Evolutionary conservation across 2,113 vertebrate genomes (phyloP), one percentile per base, ranked within the genome.

Genomic region (Sarotherodon lohbergeri): DNA sequence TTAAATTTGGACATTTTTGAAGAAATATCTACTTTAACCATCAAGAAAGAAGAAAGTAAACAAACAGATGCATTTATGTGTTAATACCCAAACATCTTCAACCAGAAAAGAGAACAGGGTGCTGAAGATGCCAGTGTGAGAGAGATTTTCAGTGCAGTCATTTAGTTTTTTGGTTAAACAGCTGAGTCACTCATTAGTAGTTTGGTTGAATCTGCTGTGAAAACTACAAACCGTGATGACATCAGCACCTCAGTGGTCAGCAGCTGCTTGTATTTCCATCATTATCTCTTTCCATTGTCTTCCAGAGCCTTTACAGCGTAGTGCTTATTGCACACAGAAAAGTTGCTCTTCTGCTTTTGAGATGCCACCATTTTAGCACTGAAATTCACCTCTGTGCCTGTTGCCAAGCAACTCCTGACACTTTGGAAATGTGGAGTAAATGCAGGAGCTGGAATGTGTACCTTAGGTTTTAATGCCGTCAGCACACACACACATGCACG

Each of bases 401-500:
- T 94, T 94, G 92, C 94, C 90, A 94, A 84, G 92, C 94, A 94
- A 94, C 94, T 90, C 91, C 89, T 92, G 91, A 93, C 88, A 90
- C 91, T 93, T 92, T 86, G 79, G 61, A 83, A 82, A 89, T 89
- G 85, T 34, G 16, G 56, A 81, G 46, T 81, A 63, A 84, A 86
- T 85, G 80, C 82, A 78, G 85, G 39, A 85, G 85, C 76, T 43
- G 39, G 57, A 59, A 27, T 2, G 5, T 14, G 43, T 48, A 80
- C 88, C 29, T 27, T 24, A 73, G n/a, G 12, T 73, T 76, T 83
- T 22, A 27, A 41, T 43, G 66, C n/a, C 34, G 5, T 11, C 54
- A 55, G 17, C 50, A 71, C n/a, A 32, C 8, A 73, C 22, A 9
- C 55, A 29, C n/a, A 56, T 6, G 22, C 19, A 27, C 14, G 16